phyloP scores from a whole-genome alignment of 2,888 invertebrate species.

The Perizoma flavofasciatum region DNA sequence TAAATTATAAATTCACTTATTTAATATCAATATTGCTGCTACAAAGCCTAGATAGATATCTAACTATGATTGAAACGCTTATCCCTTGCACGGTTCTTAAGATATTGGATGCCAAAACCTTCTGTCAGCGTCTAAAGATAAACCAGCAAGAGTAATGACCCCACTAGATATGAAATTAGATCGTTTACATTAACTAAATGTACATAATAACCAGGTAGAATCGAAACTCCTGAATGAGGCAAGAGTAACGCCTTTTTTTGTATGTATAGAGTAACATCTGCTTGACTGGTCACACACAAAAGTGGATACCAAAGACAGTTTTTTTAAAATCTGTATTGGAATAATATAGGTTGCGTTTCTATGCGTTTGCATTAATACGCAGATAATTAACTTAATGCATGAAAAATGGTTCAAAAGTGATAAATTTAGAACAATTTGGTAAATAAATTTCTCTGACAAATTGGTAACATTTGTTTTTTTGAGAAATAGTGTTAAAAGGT shows the following conservation, averaged over 20 bases:
- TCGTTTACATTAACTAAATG: slow-evolving; percentile 41
- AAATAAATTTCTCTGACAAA: slow-evolving; percentile 28
- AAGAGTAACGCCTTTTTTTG: not conserved
- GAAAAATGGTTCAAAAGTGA: slow-evolving; percentile 28
- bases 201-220: slow-evolving; percentile 13
- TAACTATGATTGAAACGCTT: slow-evolving; percentile 27
- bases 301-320: no score
- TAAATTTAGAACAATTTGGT: slow-evolving; percentile 31
- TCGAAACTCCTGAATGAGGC: slow-evolving; percentile 12
- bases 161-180: slow-evolving; percentile 52
- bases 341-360: slow-evolving; percentile 4
- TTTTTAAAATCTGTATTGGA: not conserved
- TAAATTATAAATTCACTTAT: no score
- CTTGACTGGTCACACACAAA: no score
- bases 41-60: no score
- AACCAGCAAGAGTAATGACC: slow-evolving; percentile 65
- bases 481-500: slow-evolving; percentile 26
- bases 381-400: slow-evolving; percentile 20
- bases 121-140: slow-evolving; percentile 69
- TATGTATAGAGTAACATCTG: no score
- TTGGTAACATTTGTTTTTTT: slow-evolving; percentile 28
- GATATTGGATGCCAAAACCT: slow-evolving; percentile 73
- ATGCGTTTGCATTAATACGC: not conserved
- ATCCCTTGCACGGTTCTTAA: slow-evolving; percentile 36
- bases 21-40: no score